These are phyloP conservation scores for Microplitis mediator DNA, from an alignment of 1,140 invertebrate species.

Conservation along the genomic window DNA sequence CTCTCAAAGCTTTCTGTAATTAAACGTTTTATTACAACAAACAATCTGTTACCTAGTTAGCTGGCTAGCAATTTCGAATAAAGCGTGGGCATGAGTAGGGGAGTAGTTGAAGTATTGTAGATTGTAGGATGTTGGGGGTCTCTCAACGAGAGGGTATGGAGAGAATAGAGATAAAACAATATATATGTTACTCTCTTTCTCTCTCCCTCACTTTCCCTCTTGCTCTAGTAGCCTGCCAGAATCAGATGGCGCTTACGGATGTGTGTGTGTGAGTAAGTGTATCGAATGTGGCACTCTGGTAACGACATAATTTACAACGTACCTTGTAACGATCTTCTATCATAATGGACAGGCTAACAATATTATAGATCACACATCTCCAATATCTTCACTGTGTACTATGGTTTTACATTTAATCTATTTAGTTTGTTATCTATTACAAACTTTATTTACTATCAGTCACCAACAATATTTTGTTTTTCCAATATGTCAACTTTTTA, in stretches of 20 bases:
- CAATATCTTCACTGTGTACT: too few species aligned
- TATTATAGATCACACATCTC: background rate
- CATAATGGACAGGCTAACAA: conserved; percentile 2
- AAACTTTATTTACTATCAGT: too few species aligned
- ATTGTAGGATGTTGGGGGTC: too few species aligned
- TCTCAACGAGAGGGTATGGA: too few species aligned
- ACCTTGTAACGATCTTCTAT: conserved; percentile 27
- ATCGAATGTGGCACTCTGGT: conserved; percentile 40
- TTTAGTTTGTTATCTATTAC: too few species aligned
- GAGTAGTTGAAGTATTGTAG: too few species aligned
- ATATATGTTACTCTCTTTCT: background rate
- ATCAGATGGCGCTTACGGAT: conserved; percentile 28
- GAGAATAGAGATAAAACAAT: background rate
- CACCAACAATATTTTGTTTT: too few species aligned
- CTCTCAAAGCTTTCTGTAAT: background rate
- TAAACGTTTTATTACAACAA: background rate
- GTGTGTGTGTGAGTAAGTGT: conserved; percentile 28
- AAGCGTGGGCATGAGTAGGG: too few species aligned
- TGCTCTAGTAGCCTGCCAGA: conserved; percentile 19
- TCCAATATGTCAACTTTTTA: too few species aligned
- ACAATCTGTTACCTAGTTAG: too few species aligned
- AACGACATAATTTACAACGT: conserved; percentile 52
- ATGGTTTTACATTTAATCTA: too few species aligned
- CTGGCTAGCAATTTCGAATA: too few species aligned
- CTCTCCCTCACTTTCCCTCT: conserved; percentile 2